Evolutionary conservation across 2,113 vertebrate species (phyloP), one percentile per base, ranked within the genome.

Genomic region (Loxodonta africana): DNA sequence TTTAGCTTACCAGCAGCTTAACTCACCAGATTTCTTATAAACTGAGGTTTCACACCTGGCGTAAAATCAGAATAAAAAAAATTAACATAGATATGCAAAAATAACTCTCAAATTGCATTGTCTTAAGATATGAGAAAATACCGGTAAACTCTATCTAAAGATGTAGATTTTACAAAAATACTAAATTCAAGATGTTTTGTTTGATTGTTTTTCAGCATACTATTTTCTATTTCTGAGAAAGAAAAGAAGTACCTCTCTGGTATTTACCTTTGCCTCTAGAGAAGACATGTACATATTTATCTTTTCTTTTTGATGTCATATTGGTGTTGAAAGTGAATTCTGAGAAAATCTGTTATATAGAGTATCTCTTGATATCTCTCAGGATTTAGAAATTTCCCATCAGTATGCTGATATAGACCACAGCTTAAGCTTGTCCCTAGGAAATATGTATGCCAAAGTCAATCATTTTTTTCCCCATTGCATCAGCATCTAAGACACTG

Each of bases 1-100:
- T 80, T 93, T 87, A 93, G 53, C 33, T 93, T 67, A 85, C 57
- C n/a, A 77, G 57, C 44, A 85, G 60, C 60, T 77, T 53, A 51
- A 14, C 9, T 87, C 28, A 80, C 7, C 62, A 86, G 44, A 86
- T 67, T 69, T 77, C 44, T 44, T 71, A 26, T 48, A 84, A 84
- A 30, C 25, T 63, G 57, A 92, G 28, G 33, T 23, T 84, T 86
- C 81, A 37, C 30, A 30, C 10, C 44, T 65, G 51, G 62, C 9
- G 63, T n/a, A 51, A 76, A 65, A 1, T 92, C 10, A 37, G 23
- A 48, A 76, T 60, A 25, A 46, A 21, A 74, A 37, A 63, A 83
- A 62, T 20, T 37, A 28, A 46, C 1, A 37, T 37, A 63, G 5
- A 15, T 9, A 2, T 92, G 3, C 23, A 74, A 20, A 48, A 46